Base-by-base conservation (phyloP, 2,888 invertebrate species). In the Leucophora obtusa region DNA sequence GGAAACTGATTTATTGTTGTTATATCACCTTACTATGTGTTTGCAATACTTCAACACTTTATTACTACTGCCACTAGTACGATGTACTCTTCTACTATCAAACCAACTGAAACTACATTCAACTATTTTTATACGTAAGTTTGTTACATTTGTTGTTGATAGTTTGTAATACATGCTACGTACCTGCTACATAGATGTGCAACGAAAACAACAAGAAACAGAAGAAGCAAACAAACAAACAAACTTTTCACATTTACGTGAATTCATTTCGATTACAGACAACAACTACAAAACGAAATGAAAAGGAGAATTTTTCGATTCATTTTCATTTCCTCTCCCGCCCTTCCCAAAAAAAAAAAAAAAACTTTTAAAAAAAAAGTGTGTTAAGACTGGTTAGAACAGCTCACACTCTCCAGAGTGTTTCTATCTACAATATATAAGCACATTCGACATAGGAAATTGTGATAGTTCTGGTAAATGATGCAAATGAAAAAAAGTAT, bases 11-110 rank as follows among this genome's bases (percentile, higher is more conserved):
- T 80, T 80, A 80, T 80, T 76, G 62, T 75, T 76, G 76, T 76
- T 76, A 76, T 76, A 76, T 76, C 76, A 80, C 76, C 80, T 76
- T 69, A 72, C 63, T 76, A 65, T 76, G 80, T 80, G 76, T 76
- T 80, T 72, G 80, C 80, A 76, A 80, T 80, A 80, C 80, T 76
- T 80, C 80, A 80, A 80, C 80, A 80, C 80, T 80, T 80, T 80
- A 80, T 80, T 80, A 70, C 76, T 38, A 47, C 43, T n/a, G 14
- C 43, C n/a, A 74, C 66, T 51, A 35, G 47, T 15, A 28, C 35
- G 15, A 43, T 66, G 28, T 53, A 56, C 50, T n/a, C n/a, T 65
- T 24, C 43, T 53, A 28, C 28, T 28, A 59, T 35, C 71, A 47
- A 47, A 70, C 69, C 17, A 70, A 70, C 73, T 65, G 54, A 50